Conservation (phyloP, 53 echinoderm and acorn worm genomes). For the Paelopatides confundens region DNA sequence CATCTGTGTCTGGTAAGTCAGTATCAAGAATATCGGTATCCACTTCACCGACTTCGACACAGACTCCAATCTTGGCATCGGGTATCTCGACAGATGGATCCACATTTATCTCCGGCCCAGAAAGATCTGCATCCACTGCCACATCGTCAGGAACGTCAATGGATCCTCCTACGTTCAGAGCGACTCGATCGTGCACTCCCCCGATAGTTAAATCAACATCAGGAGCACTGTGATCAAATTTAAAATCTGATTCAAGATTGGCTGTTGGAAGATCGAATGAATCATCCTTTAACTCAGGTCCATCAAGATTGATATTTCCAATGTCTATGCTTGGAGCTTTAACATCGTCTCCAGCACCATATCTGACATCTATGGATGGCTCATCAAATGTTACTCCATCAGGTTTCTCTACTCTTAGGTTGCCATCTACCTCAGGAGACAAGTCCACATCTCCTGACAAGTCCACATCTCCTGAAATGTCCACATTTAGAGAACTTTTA, state of each 20-base stretch:
- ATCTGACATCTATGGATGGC: background rate
- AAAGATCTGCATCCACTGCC: background rate
- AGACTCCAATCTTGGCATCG: background rate
- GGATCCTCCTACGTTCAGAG: conserved; percentile 1
- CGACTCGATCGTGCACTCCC: background rate
- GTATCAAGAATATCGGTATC: background rate
- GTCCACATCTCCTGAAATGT: background rate
- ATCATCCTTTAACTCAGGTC: background rate
- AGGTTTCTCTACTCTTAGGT: background rate
- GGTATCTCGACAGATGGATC: background rate
- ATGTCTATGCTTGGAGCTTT: background rate
- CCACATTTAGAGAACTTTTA: background rate
- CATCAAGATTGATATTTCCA: background rate
- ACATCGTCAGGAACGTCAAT: background rate
- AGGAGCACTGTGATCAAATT: conserved; percentile 15
- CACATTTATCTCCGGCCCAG: background rate
- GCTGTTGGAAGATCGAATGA: background rate
- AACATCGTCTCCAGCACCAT: background rate
- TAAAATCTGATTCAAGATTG: background rate
- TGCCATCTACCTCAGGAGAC: background rate
- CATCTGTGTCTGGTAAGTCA: background rate
- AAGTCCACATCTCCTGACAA: background rate
- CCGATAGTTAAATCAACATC: conserved; percentile 36
- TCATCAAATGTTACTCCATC: background rate
- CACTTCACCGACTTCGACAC: background rate